These are phyloP conservation scores for Paelopatides confundens DNA, from an alignment of 53 echinoderm and acorn worm species.

Conservation along the genomic window DNA sequence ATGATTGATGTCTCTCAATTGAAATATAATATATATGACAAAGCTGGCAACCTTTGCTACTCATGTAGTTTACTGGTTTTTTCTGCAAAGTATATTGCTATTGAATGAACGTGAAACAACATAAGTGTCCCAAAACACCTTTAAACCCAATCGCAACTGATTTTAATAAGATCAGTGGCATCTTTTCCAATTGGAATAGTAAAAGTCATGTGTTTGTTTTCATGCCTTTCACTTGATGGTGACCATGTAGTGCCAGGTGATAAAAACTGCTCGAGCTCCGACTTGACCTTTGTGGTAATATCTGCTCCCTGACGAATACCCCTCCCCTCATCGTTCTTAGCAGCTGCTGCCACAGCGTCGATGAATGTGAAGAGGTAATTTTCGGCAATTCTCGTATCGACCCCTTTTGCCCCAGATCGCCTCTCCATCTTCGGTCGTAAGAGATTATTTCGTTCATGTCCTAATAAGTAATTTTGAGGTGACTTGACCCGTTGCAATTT, in stretches of 20 bases:
- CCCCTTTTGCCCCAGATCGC: constrained; percentile 1
- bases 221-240: constrained; percentile 9
- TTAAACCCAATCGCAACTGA: constrained; percentile 14
- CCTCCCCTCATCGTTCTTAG: background rate
- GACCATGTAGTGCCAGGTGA: background rate
- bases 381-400: background rate
- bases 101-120: too few relatives aligned
- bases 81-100: too few relatives aligned
- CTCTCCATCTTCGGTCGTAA: background rate
- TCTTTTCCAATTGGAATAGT: constrained; percentile 23
- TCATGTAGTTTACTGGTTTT: too few relatives aligned
- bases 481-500: background rate
- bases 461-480: background rate
- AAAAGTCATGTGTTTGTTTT: constrained; percentile 22
- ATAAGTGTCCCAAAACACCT: too few relatives aligned
- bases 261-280: background rate
- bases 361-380: background rate
- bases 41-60: too few relatives aligned
- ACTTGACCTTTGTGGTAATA: background rate
- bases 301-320: too few relatives aligned
- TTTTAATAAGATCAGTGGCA: background rate
- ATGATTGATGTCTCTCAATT: too few relatives aligned
- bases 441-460: background rate
- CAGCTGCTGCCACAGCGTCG: constrained; percentile 11
- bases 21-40: too few relatives aligned